Base-by-base conservation (phyloP, 2,113 vertebrate genomes). In the Chloebia gouldiae region DNA sequence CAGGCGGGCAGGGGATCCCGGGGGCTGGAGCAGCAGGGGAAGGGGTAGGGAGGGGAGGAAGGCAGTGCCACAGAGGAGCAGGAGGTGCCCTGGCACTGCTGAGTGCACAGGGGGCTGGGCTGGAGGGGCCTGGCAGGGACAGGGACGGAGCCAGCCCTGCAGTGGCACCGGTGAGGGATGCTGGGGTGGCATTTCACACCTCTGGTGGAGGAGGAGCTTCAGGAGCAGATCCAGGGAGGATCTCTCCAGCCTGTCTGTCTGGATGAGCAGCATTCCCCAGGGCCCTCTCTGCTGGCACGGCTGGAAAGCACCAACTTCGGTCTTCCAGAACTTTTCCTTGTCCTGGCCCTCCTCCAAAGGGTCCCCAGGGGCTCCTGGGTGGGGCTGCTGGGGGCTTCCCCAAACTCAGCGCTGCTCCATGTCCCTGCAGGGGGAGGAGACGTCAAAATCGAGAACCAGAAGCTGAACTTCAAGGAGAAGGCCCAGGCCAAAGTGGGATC, bases 381-480 rank as follows among this genome's bases (percentile, higher is more conserved):
- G 89, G 61, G 19, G 39, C 35, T 35, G 35, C 14, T 45, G 59
- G 25, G 60, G 33, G 16, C 14, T 22, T 5, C 13, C 42, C 42
- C 39, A 11, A 49, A 11, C 60, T 85, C 33, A n/a, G 19, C 40
- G 40, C 86, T 40, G 2, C 50, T 5, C 42, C 0, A 0, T 77
- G 66, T 84, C 37, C 2, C 94, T 92, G 37, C 84, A 99, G 99
- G 99, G 4, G 99, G 99, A 51, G 99, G 99, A 17, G 98, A 98
- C 1, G 97, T 99, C 92, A 99, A 99, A 97, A 98, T 99, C 3
- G 99, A 99, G 95, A 98, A 98, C 75, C 99, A 98, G 97, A 99
- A 99, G 96, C 84, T 99, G 94, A 99, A 98, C 97, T 98, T 98
- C 81, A 99, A 98, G 97, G 99, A 99, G 90, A 99, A 99, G 96